A percentile compares a stretch with the other conserved stretches of the same genome.
phyloP scores from a whole-genome alignment of 1,140 invertebrate genomes.

The Meloidogyne floridensis region DNA sequence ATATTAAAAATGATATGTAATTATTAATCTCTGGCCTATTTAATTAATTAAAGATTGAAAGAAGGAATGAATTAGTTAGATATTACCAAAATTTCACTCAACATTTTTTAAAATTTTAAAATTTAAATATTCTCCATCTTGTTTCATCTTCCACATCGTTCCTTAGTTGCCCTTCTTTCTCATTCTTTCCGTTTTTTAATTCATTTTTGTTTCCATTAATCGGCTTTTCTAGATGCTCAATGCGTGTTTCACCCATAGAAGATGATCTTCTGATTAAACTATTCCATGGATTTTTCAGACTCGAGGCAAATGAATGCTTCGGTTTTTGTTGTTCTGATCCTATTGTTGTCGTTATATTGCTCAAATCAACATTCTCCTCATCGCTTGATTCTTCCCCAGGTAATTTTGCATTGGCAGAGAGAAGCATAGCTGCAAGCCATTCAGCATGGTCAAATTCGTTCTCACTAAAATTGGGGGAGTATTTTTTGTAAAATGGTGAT shows the following conservation, averaged over 20 bases:
- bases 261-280: constrained; percentile 26
- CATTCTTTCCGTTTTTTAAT: not conserved
- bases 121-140: constrained; percentile 7
- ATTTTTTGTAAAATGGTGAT: too few relatives aligned
- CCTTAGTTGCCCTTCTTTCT: not conserved
- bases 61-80: not conserved
- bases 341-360: not conserved
- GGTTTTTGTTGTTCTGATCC: constrained; percentile 5
- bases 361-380: not conserved
- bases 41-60: not conserved
- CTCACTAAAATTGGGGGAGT: not conserved
- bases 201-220: not conserved
- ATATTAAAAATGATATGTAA: not conserved
- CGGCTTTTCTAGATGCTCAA: not conserved
- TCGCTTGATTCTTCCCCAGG: constrained; percentile 22
- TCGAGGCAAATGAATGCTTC: constrained; percentile 7
- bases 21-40: not conserved
- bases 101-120: not conserved
- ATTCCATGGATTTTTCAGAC: constrained; percentile 7
- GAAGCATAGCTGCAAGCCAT: constrained; percentile 52
- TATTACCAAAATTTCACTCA: too few relatives aligned
- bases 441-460: constrained; percentile 51
- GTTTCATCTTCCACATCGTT: not conserved
- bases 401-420: constrained; percentile 52
- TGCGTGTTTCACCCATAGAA: constrained; percentile 27